Evolutionary conservation across 2,113 vertebrate genomes (phyloP).

Genomic region (Mandrillus leucophaeus): DNA sequence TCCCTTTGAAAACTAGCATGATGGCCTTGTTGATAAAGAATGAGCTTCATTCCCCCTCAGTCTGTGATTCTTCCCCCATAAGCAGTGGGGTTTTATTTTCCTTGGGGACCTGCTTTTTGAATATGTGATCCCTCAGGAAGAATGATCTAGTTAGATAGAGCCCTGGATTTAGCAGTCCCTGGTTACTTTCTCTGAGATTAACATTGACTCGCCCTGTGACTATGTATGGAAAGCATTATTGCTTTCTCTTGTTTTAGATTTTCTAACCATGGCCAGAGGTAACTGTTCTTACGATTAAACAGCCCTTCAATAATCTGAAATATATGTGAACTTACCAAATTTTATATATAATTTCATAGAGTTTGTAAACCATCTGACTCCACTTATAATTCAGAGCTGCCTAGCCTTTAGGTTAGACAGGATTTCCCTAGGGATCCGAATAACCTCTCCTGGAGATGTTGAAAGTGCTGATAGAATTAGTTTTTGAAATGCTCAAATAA

Average conservation of each 20-base stretch:
- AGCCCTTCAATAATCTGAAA: slow-evolving; percentile 13
- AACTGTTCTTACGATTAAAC: neutral
- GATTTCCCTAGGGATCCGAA: neutral
- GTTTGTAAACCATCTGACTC: neutral
- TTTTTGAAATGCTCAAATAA: neutral
- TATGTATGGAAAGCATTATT: neutral
- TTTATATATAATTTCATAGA: neutral
- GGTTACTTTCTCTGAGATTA: slow-evolving; percentile 2
- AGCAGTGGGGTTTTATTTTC: slow-evolving; percentile 55
- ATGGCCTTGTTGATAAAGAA: neutral
- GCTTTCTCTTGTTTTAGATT: slow-evolving; percentile 40
- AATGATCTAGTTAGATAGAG: neutral
- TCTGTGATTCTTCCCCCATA: neutral
- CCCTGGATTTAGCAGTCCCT: slow-evolving; percentile 25
- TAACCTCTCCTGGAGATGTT: neutral
- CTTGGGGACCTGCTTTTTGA: neutral
- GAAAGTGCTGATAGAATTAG: neutral
- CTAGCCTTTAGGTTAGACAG: neutral
- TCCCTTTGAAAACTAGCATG: slow-evolving; percentile 24
- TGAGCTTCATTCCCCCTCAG: neutral
- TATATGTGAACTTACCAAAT: neutral
- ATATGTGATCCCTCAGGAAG: neutral
- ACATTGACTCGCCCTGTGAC: neutral
- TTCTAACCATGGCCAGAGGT: neutral
- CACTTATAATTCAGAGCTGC: neutral